Evolutionary conservation across 2,797 vertebrate species (phyloP), one percentile per base, ranked within the genome.

Genomic region (Gobio occitaniae): DNA sequence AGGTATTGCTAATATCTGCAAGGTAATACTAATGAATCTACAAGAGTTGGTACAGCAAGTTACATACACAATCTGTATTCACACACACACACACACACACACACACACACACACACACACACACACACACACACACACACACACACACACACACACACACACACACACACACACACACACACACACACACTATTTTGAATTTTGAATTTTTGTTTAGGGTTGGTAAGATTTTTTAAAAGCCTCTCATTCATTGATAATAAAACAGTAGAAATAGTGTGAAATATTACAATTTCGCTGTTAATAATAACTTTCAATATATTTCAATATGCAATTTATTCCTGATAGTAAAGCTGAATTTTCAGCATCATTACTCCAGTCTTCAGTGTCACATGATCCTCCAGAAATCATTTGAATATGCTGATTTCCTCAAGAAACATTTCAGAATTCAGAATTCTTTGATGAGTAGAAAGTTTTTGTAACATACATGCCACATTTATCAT

Each of bases 351-450:
- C 29, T 66, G 29, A 16, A 32, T 66, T 66, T 66, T 32, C 32
- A 32, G 32, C 32, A 36, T 36, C 63, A 36, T 66, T 66, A 66
- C 6, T 65, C 63, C 63, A 65, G 63, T 65, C 63, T 36, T 66
- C 15, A 36, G 63, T 66, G 63, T 65, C 29, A 65, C 63, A 32
- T 65, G 63, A 36, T 66, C 29, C 32, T n/a, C 13, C 38, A 70
- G 19, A 69, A 41, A 41, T 69, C 17, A 69, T 68, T 66, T 3
- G 41, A 21, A 41, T 69, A 38, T 2, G 8, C 8, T 10, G 36
- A 66, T 66, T 36, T 66, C 29, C 63, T 38, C 65, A 68, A 68
- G 32, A 19, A 66, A 66, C 32, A 70, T 44, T 70, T 70, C 19
- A 44, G 12, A 4, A 21, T 41, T 66, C 16, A 8, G 32, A 19